Percentiles rank a stretch among this genome's conserved stretches.
Conservation (phyloP, 2,113 vertebrate species). For the Callorhinus ursinus region DNA sequence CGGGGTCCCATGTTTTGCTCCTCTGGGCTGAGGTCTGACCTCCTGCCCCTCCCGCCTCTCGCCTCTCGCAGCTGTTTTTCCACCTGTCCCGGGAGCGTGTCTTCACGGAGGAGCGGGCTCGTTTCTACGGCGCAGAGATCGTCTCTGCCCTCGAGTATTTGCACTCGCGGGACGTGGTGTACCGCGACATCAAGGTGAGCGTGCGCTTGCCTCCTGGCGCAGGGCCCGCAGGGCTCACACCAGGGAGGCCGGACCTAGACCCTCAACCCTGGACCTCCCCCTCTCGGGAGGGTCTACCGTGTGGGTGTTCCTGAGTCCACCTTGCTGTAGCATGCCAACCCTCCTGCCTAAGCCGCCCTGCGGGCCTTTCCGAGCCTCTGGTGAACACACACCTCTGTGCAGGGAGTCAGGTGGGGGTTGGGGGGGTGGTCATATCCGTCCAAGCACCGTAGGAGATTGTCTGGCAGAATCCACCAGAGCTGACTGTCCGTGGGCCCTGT, state of each 20-base stretch:
- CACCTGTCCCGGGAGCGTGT: constrained; percentile 95
- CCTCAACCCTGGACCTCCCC: rapidly evolving
- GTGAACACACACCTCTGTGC: not conserved
- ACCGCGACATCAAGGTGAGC: constrained; percentile 95
- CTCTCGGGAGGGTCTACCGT: not conserved
- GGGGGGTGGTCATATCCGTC: no score
- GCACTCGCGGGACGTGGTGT: constrained; percentile 95
- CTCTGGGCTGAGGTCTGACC: not conserved
- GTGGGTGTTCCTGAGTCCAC: rapidly evolving
- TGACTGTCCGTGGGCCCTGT: rapidly evolving
- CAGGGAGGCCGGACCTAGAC: rapidly evolving
- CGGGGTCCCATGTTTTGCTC: not conserved
- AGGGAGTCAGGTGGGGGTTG: not conserved
- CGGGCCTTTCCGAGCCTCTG: not conserved
- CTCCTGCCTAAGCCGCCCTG: no score
- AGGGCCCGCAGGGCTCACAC: rapidly evolving
- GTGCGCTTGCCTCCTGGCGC: rapidly evolving
- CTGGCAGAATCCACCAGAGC: not conserved
- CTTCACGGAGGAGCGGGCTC: constrained; percentile 94
- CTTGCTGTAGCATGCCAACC: not conserved
- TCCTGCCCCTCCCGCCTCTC: rapidly evolving
- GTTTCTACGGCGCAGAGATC: constrained; percentile 97
- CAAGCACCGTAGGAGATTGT: not conserved
- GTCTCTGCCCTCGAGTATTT: constrained; percentile 96
- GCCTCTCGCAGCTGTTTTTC: constrained; percentile 91